Percentiles rank a stretch among this genome's conserved stretches.
phyloP scores from a whole-genome alignment of 2,113 vertebrate genomes.

The Amblyopsis rosae region DNA sequence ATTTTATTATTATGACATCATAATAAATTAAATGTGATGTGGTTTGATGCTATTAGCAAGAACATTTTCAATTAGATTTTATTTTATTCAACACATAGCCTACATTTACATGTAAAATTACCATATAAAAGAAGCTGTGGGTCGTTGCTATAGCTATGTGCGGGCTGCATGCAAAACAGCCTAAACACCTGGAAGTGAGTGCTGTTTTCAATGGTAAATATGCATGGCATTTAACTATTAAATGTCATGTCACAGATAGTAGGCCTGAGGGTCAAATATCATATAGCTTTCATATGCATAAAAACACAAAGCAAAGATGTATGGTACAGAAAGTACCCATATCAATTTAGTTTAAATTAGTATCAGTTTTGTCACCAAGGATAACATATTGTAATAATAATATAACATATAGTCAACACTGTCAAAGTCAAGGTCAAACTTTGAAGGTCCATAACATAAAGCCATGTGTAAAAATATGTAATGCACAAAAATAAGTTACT shows the following conservation, averaged over 20 bases:
- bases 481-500: conserved; percentile 55
- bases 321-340: conserved; percentile 10
- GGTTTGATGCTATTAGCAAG: not conserved
- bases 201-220: conserved; percentile 3
- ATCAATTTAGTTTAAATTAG: conserved; percentile 45
- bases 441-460: conserved; percentile 67
- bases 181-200: not conserved
- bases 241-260: conserved; percentile 25
- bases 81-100: conserved; percentile 4
- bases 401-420: not conserved
- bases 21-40: conserved; percentile 17
- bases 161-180: not conserved
- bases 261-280: conserved; percentile 4
- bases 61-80: not conserved
- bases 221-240: conserved; percentile 26
- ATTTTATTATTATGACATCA: conserved; percentile 8
- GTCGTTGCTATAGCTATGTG: not conserved
- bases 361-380: conserved; percentile 41
- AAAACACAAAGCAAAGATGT: conserved; percentile 11
- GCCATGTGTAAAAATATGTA: conserved; percentile 65
- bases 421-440: conserved; percentile 60
- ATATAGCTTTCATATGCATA: conserved; percentile 3
- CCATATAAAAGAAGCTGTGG: not conserved
- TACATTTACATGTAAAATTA: not conserved
- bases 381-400: conserved; percentile 26